Percentiles rank a stretch among this genome's conserved stretches.
phyloP scores from a whole-genome alignment of 2,113 vertebrate species.

The Esox niger region DNA sequence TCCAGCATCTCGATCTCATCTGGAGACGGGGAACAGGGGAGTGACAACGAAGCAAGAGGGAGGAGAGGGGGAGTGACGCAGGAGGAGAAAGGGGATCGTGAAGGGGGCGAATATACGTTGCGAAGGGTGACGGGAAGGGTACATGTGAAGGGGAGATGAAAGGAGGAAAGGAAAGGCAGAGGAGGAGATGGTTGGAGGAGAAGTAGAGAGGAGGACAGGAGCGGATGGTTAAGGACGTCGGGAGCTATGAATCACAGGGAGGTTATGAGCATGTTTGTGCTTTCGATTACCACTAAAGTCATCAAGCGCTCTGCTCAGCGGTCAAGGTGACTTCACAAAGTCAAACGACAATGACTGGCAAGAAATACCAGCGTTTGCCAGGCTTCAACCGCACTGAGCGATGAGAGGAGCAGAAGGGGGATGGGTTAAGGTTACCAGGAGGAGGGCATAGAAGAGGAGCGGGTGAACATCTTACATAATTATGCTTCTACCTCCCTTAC shows the following conservation, averaged over 20 bases:
- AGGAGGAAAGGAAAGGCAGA: neutral
- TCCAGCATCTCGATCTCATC: constrained; percentile 91
- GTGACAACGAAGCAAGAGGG: neutral
- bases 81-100: constrained; percentile 7
- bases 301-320: neutral
- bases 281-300: neutral
- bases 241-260: too few species aligned
- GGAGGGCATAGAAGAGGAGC: constrained; percentile 12
- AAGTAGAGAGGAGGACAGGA: constrained; percentile 2
- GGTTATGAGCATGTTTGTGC: neutral
- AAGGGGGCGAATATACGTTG: neutral
- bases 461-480: constrained; percentile 61
- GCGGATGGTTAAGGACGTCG: constrained; percentile 14
- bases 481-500: constrained; percentile 66
- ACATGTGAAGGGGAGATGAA: neutral
- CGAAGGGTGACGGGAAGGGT: neutral
- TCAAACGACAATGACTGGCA: neutral
- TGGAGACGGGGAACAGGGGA: constrained; percentile 41
- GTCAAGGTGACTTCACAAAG: neutral
- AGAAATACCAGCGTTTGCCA: neutral
- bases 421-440: constrained; percentile 6
- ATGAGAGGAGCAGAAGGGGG: constrained; percentile 24
- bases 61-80: constrained; percentile 1
- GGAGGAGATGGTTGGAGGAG: neutral
- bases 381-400: neutral